Evolutionary conservation across 92 coral and sea anemone species (phyloP), one percentile per base, ranked within the genome.

Genomic region (Epizoanthus ramosus): DNA sequence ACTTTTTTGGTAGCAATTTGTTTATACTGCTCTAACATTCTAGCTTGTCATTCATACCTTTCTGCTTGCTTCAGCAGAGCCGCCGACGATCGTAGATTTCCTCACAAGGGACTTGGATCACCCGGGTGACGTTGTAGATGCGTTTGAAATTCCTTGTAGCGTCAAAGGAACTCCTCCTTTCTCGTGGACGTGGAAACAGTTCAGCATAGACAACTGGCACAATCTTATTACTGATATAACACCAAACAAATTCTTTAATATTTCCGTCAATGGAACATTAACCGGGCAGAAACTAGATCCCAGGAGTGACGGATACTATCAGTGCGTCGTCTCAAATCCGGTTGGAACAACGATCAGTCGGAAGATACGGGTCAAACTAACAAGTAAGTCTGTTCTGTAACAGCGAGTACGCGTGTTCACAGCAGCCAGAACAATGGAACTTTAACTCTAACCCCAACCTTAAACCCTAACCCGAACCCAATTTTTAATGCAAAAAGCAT

Each of bases 271-370:
- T 54, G 80, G 80, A 28, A 54, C 3, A 28, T 74, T 74, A 56
- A 54, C 47, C 0, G 79, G 18, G 5, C 31, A 2, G 8, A 6
- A 8, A 25, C 0, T 74, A 1, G 64, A 35, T 35, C 3, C 69
- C 0, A 14, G 10, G 18, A 3, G 18, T 13, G 58, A 61, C 18
- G 82, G 82, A 13, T 77, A 10, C 28, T 77, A 77, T 63, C 82
- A 77, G 41, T 77, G 82, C 47, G 61, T 77, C 22, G 82, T 77
- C 3, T 60, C 15, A 16, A 77, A 77, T 43, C 39, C 82, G 39
- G 82, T 24, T 13, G 82, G 82, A 3, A 77, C 82, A 19, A 37
- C 68, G 33, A 61, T 77, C 57, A 77, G 82, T 23, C 82, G 82
- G n/a, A 77, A 77, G 41, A 60, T 77, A 10, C 61, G 47, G 45